Percentiles rank a stretch among this genome's conserved stretches.
These are phyloP conservation scores for Saiga tatarica DNA, from an alignment of 2,113 vertebrate genomes.

Conservation along the genomic window DNA sequence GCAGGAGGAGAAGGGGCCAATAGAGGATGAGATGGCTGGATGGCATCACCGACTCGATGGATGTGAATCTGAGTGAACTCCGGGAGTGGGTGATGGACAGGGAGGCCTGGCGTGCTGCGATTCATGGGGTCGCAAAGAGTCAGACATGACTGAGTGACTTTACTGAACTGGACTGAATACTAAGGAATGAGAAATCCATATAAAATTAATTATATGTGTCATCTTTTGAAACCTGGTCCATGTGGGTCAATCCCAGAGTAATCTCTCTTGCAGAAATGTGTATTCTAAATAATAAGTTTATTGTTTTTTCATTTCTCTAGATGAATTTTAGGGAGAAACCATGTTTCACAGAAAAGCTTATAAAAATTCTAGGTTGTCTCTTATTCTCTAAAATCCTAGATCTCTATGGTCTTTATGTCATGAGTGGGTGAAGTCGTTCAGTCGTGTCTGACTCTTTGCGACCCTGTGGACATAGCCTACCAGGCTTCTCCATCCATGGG, in stretches of 20 bases:
- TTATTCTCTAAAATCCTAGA: not conserved
- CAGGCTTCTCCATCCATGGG: too few relatives aligned
- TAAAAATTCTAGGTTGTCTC: not conserved
- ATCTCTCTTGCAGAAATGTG: not conserved
- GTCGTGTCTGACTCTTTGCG: too few relatives aligned
- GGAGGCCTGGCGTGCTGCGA: rapidly evolving
- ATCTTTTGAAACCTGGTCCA: not conserved
- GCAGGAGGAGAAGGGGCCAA: too few relatives aligned
- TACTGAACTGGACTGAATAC: not conserved
- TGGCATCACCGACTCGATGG: too few relatives aligned
- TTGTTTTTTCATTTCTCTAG: not conserved
- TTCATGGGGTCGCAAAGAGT: too few relatives aligned
- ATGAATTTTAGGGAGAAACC: not conserved
- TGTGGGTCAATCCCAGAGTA: not conserved
- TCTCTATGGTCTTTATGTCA: not conserved
- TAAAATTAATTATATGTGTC: not conserved
- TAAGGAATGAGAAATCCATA: not conserved
- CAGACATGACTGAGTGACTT: rapidly evolving
- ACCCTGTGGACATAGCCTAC: too few relatives aligned
- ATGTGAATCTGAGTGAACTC: too few relatives aligned
- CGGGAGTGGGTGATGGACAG: rapidly evolving
- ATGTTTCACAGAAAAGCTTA: not conserved
- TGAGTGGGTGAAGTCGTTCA: too few relatives aligned
- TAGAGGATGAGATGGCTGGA: too few relatives aligned
- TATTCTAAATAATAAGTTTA: not conserved